Conservation (phyloP, 2,797 vertebrate species). For the Enoplosus armatus region DNA sequence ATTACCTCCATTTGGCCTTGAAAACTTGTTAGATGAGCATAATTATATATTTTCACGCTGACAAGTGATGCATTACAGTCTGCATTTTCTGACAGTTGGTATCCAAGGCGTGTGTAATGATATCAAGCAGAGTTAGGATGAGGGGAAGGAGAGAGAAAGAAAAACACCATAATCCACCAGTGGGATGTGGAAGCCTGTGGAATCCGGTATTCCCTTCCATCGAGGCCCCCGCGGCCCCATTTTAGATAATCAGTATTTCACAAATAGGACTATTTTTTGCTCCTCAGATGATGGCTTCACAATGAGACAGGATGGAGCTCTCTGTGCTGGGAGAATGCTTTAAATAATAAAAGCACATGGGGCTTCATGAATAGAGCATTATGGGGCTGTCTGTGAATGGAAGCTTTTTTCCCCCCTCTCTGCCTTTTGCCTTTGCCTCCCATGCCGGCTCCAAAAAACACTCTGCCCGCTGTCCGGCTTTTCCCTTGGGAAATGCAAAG, state of each 20-base stretch:
- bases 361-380: conserved; percentile 84
- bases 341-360: conserved; percentile 84
- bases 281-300: conserved; percentile 78
- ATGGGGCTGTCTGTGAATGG: conserved; percentile 80
- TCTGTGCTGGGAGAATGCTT: conserved; percentile 75
- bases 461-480: conserved; percentile 65
- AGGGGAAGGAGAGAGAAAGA: conserved; percentile 7
- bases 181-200: conserved; percentile 67
- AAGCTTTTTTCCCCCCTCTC: conserved; percentile 40
- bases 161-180: conserved; percentile 55
- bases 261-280: conserved; percentile 80
- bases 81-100: conserved; percentile 53
- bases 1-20: conserved; percentile 65
- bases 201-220: conserved; percentile 70
- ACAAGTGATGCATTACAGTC: conserved; percentile 61
- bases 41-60: conserved; percentile 67
- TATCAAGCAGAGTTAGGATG: conserved; percentile 49
- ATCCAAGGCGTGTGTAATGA: conserved; percentile 51
- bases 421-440: conserved; percentile 62
- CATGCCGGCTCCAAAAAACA: conserved; percentile 59
- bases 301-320: conserved; percentile 78
- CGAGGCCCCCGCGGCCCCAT: conserved; percentile 72
- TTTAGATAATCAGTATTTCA: conserved; percentile 80
- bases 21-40: conserved; percentile 65
- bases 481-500: conserved; percentile 63